phyloP scores from a whole-genome alignment of 2,113 vertebrate genomes.

The Phyllostomus discolor region DNA sequence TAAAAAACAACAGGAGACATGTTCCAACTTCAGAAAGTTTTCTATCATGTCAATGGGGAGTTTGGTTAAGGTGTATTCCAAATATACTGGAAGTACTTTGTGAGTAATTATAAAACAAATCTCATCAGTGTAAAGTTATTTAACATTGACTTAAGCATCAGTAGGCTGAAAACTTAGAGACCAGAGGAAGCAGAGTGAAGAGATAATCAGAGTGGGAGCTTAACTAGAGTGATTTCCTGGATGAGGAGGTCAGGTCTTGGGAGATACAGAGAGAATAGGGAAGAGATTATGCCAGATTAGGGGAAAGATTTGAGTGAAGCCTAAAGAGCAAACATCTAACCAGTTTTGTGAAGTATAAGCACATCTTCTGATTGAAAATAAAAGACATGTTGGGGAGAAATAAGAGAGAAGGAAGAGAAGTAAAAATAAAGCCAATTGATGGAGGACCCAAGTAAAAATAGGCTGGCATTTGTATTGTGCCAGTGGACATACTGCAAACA shows the following conservation, averaged over 20 bases:
- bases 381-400: background rate
- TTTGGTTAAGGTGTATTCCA: background rate
- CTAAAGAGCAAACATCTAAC: background rate
- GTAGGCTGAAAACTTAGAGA: background rate
- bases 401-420: background rate
- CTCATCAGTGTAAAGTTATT: background rate
- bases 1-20: background rate
- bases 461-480: background rate
- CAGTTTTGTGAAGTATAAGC: background rate
- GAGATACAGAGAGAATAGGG: background rate
- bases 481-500: background rate
- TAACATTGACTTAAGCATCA: background rate
- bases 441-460: background rate
- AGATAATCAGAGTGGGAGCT: background rate
- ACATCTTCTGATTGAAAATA: background rate
- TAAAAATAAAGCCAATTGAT: background rate
- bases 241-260: background rate
- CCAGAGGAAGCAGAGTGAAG: background rate
- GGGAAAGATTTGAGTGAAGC: background rate
- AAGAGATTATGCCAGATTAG: background rate
- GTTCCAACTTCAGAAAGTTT: background rate
- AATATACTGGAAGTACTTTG: background rate
- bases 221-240: background rate
- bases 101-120: background rate
- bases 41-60: background rate